Evolutionary conservation across 1,140 invertebrate species (phyloP).

Genomic region (Hyles vespertilio): DNA sequence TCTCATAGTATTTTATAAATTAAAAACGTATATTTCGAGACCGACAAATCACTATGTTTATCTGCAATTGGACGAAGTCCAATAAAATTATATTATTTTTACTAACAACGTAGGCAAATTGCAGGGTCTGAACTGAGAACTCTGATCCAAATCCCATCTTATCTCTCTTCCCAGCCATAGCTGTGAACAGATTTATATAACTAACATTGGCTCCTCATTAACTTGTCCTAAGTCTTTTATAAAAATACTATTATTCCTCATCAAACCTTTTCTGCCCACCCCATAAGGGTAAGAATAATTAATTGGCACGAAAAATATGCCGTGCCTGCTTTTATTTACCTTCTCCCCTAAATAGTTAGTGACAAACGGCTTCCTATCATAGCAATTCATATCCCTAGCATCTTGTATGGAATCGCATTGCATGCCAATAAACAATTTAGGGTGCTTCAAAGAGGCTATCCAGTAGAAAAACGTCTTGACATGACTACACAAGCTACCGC

Average conservation of each 20-base stretch:
- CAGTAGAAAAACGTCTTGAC: slow-evolving; percentile 13
- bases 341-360: slow-evolving; percentile 20
- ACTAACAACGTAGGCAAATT: no score
- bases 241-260: slow-evolving; percentile 12
- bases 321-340: slow-evolving; percentile 17
- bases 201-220: background rate
- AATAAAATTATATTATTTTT: no score
- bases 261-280: slow-evolving; percentile 21
- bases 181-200: no score
- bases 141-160: no score
- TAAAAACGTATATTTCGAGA: no score
- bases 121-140: no score
- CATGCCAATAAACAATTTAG: slow-evolving; percentile 18
- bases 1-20: no score
- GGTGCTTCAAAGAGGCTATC: slow-evolving; percentile 13
- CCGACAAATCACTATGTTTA: no score
- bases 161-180: no score
- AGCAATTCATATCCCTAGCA: slow-evolving; percentile 22
- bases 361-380: slow-evolving; percentile 16
- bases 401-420: slow-evolving; percentile 27
- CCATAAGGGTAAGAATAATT: slow-evolving; percentile 19
- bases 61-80: no score
- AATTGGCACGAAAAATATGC: slow-evolving; percentile 26
- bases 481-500: slow-evolving; percentile 24
- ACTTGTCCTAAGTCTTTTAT: background rate